Evolutionary conservation across 2,888 invertebrate genomes (phyloP), one percentile per base, ranked within the genome.

Genomic region (Lasioglossum oenotherae): DNA sequence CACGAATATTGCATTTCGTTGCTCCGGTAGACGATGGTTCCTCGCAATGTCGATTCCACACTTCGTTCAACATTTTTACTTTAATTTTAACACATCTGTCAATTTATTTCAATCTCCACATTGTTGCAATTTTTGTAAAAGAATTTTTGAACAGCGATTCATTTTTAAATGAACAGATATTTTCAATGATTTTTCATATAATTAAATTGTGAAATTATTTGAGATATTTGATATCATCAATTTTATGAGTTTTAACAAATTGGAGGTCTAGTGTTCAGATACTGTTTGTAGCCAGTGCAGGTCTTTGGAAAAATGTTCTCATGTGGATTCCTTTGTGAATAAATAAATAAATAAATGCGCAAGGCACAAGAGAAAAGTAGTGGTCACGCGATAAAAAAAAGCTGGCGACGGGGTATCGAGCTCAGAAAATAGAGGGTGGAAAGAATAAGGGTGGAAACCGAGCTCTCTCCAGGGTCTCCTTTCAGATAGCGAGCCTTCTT

Each of bases 391-490:
- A 60, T 75, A 67, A 35, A 67, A 74, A 74, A 80, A 74, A 44
- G 53, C 71, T 67, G 76, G 72, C 44, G 64, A 72, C 78, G 84
- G 44, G 67, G 73, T 69, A 82, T 82, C 78, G 69, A 80, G 35
- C 46, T 67, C 74, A 74, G 74, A 84, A 67, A 71, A 74, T 19
- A 41, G 77, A 23, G 71, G 14, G 41, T 27, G 31, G 16, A 31
- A 16, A 41, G 69, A 46, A 57, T 67, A 23, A 41, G 74, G 57
- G 49, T 4, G 35, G 41, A 46, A 38, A 38, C 46, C 74, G 12
- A 8, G 31, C 72, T 87, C 89, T 88, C 89, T 87, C 88, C 46
- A 31, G 91, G 87, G 89, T 80, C 86, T 87, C 86, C 78, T 91
- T 89, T 80, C 83, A 88, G 90, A 90, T 90, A 90, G 87, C 86